Evolutionary conservation across 2,797 vertebrate species (phyloP).

Genomic region (Otolemur crassicaudatus): DNA sequence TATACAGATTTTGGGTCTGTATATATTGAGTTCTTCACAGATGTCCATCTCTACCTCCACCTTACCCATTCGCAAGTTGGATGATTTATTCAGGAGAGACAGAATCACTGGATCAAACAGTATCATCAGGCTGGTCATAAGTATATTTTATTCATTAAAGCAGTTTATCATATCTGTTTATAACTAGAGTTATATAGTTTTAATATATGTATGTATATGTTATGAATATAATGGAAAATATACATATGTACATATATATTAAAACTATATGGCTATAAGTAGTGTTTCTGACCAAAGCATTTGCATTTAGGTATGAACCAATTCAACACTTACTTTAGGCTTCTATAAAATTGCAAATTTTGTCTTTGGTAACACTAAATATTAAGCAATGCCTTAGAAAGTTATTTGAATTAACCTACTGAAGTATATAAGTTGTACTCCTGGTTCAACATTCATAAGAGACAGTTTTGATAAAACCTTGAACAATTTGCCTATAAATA

Average conservation of each 20-base stretch:
- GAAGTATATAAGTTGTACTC: conserved; percentile 23
- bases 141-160: background rate
- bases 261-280: background rate
- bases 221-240: too few relatives aligned
- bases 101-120: background rate
- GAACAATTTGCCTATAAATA: background rate
- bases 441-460: conserved; percentile 11
- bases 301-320: background rate
- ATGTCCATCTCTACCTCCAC: background rate
- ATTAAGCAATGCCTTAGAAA: background rate
- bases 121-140: background rate
- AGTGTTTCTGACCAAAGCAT: conserved; percentile 17
- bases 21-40: background rate
- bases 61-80: background rate
- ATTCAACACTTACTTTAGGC: background rate
- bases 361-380: background rate
- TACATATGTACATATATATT: too few relatives aligned
- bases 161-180: background rate
- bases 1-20: background rate
- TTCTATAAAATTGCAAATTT: background rate
- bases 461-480: background rate
- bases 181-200: background rate
- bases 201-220: too few relatives aligned
- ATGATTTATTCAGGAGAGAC: background rate
- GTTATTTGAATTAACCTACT: conserved; percentile 39